Conservation (phyloP, 2,888 invertebrate species). For the Odontomyia ornata region DNA sequence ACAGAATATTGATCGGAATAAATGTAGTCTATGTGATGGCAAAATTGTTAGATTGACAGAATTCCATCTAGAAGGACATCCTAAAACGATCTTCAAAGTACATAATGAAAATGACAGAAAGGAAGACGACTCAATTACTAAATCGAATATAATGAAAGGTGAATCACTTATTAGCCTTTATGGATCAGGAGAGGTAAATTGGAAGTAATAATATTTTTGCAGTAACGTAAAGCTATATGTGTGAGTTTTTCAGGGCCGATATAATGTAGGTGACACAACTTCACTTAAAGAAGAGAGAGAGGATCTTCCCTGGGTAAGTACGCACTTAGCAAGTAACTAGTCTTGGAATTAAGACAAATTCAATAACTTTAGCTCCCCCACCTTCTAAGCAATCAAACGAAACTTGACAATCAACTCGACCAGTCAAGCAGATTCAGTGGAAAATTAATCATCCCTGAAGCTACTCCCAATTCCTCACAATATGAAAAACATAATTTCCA, state of each 20-base stretch:
- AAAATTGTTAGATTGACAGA: conserved; percentile 32
- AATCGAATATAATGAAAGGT: neutral
- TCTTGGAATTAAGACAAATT: too few relatives aligned
- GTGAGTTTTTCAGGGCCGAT: too few relatives aligned
- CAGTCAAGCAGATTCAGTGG: neutral
- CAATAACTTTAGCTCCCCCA: too few relatives aligned
- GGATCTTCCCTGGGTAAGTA: too few relatives aligned
- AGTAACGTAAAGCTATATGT: neutral
- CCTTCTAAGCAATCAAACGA: too few relatives aligned
- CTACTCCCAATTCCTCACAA: neutral
- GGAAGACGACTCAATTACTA: neutral
- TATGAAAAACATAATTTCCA: neutral
- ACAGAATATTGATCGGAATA: neutral
- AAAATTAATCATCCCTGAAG: neutral
- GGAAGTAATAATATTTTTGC: neutral
- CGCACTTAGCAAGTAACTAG: too few relatives aligned
- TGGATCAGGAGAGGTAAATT: neutral
- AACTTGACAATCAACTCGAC: too few relatives aligned
- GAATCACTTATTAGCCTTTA: neutral
- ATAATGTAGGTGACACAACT: too few relatives aligned
- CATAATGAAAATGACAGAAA: neutral
- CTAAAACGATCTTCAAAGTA: conserved; percentile 38
- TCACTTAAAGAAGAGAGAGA: too few relatives aligned
- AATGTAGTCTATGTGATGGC: conserved; percentile 39
- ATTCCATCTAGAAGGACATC: conserved; percentile 43